Base-by-base conservation (phyloP, 1,140 invertebrate genomes). In the Drosophila watanabei region DNA sequence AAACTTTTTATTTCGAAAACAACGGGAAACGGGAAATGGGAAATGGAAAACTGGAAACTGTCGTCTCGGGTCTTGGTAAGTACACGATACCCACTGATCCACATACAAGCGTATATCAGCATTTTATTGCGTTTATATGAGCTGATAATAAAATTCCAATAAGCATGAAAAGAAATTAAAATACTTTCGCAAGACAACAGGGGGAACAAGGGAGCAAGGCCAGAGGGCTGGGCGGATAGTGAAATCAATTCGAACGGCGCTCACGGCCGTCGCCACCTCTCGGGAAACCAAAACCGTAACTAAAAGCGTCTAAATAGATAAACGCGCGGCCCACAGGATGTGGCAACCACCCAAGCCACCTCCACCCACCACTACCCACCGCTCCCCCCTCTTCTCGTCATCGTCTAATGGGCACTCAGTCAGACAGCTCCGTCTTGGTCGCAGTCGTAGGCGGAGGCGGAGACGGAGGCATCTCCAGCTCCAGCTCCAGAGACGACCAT, bases 141-240 rank as follows among this genome's bases (percentile, higher is more conserved):
- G 85, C 85, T 63, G 84, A 89, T 88, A 88, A 88, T 88, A 88
- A 88, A 88, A 88, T 88, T 88, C 84, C 84, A 89, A 88, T 88
- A 88, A 84, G 84, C 84, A 89, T 69, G 73, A 69, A 89, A 78
- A 39, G 85, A 90, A 72, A 88, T 90, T 89, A 90, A 88, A 88
- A 89, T 89, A 85, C 85, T 89, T 71, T 51, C 65, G 60, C 76
- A 80, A 80, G 68, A 88, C 71, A 77, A 10, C 11, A 13, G 35
- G 35, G 35, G 0, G 43, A 79, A 79, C 14, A 39, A 75, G 35
- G 0, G 43, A 79, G 76, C 14, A 39, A 75, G 86, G 18, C 43
- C 18, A 20, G 10, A 63, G 35, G 35, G 43, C 35, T 28, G 51
- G 39, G 48, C 10, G 28, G 45, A 51, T 41, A 35, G 45, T 60